Percentiles rank a stretch among this genome's conserved stretches.
phyloP scores from a whole-genome alignment of 2,113 vertebrate species.

The Varanus salvator region DNA sequence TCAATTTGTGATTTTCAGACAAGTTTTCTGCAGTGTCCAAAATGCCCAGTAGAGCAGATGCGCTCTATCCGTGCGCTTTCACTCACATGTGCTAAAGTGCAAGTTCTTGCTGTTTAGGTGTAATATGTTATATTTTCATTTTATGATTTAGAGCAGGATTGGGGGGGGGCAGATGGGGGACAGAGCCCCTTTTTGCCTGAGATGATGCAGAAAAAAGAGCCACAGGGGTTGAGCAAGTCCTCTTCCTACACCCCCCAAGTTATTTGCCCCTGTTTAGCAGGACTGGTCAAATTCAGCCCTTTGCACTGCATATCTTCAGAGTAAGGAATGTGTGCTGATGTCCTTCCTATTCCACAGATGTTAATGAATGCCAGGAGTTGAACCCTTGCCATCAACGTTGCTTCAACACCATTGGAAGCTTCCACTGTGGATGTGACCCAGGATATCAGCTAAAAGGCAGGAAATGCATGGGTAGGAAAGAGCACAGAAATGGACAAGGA shows the following conservation, averaged over 20 bases:
- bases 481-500: neutral
- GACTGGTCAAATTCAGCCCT: fast-evolving
- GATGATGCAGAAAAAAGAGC: neutral
- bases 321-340: neutral
- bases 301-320: neutral
- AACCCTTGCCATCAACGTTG: constrained; percentile 92
- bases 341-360: constrained; percentile 79
- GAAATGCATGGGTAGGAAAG: constrained; percentile 88
- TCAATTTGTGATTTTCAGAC: neutral
- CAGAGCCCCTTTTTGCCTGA: too few species aligned
- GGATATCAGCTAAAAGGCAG: constrained; percentile 92
- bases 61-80: neutral
- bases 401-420: constrained; percentile 93
- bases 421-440: constrained; percentile 92
- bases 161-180: too few species aligned
- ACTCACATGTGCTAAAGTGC: neutral
- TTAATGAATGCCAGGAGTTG: constrained; percentile 95
- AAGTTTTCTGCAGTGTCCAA: neutral
- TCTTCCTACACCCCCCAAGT: neutral
- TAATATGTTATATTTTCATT: neutral
- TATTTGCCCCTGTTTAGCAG: neutral
- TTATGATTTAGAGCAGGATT: neutral
- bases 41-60: neutral
- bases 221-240: neutral
- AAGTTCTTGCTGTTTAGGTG: neutral